phyloP scores from a whole-genome alignment of 2,888 invertebrate genomes.

The Sarcophaga caerulescens region DNA sequence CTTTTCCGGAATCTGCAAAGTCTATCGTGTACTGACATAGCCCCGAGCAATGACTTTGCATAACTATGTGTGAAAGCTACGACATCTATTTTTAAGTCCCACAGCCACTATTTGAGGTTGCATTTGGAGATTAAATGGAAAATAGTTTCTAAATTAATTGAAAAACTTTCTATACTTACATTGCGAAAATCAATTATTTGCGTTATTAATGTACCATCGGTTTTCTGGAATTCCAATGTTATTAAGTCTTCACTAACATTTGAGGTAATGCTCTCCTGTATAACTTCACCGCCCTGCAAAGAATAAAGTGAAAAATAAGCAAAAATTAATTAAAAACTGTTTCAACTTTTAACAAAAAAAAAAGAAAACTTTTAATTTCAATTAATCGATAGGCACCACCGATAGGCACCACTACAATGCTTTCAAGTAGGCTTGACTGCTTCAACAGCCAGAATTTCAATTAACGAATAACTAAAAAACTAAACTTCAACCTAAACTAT shows the following conservation, averaged over 20 bases:
- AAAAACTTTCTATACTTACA: slow-evolving; percentile 84
- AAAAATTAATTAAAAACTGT: slow-evolving; percentile 18
- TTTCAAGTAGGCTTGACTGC: slow-evolving; percentile 4
- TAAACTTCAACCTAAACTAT: slow-evolving; percentile 41
- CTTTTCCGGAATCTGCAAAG: too few relatives aligned
- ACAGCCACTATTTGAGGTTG: too few relatives aligned
- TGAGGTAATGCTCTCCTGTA: slow-evolving; percentile 94
- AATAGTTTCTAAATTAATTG: not conserved
- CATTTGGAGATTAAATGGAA: not conserved
- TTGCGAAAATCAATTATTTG: slow-evolving; percentile 97
- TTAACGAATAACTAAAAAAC: slow-evolving; percentile 32
- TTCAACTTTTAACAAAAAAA: slow-evolving; percentile 1
- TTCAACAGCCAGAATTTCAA: slow-evolving; percentile 43
- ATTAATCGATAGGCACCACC: slow-evolving; percentile 30
- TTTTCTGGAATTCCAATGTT: slow-evolving; percentile 92
- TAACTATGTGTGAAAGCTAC: too few relatives aligned
- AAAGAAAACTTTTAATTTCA: slow-evolving; percentile 55
- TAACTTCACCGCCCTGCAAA: slow-evolving; percentile 94
- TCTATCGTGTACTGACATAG: too few relatives aligned
- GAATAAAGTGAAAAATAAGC: slow-evolving; percentile 55
- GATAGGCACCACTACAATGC: not conserved
- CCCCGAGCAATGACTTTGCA: too few relatives aligned
- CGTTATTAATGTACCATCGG: slow-evolving; percentile 94
- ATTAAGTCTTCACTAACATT: slow-evolving; percentile 96
- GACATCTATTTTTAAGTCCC: too few relatives aligned